Percentiles rank a stretch among this genome's conserved stretches.
Conservation (phyloP, 2,888 invertebrate genomes). For the Scrobipalpa costella region DNA sequence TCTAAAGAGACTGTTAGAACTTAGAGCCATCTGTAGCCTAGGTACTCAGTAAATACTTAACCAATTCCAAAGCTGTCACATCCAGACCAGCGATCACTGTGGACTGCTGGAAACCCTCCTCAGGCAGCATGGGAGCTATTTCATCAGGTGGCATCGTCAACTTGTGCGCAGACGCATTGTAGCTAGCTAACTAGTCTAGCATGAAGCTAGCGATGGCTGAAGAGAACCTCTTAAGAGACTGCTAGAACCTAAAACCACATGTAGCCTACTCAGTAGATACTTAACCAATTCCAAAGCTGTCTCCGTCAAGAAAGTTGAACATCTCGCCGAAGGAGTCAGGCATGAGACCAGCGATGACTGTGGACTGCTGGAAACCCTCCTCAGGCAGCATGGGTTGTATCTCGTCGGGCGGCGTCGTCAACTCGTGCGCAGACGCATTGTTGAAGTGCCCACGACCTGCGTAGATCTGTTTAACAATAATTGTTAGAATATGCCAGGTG, state of each 20-base stretch:
- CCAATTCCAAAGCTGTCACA: conserved; percentile 79
- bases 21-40: no score
- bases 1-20: no score
- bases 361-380: conserved; percentile 57
- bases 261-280: not conserved
- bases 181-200: no score
- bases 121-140: conserved; percentile 61
- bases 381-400: conserved; percentile 64
- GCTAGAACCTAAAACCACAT: no score
- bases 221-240: no score
- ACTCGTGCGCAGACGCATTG: conserved; percentile 54
- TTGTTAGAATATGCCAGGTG: no score
- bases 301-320: conserved; percentile 75
- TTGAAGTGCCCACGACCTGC: conserved; percentile 46
- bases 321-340: conserved; percentile 73
- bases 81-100: conserved; percentile 70
- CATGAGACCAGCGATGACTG: conserved; percentile 71
- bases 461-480: conserved; percentile 16
- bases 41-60: conserved; percentile 33
- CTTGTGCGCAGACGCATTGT: conserved; percentile 54
- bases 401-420: conserved; percentile 64
- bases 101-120: conserved; percentile 57
- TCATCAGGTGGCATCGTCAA: conserved; percentile 66
- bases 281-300: conserved; percentile 76
- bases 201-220: no score